A percentile compares a stretch with the other conserved stretches of the same genome.
Evolutionary conservation across 1,140 invertebrate genomes (phyloP).

Genomic region (Venustaconcha ellipsiformis): DNA sequence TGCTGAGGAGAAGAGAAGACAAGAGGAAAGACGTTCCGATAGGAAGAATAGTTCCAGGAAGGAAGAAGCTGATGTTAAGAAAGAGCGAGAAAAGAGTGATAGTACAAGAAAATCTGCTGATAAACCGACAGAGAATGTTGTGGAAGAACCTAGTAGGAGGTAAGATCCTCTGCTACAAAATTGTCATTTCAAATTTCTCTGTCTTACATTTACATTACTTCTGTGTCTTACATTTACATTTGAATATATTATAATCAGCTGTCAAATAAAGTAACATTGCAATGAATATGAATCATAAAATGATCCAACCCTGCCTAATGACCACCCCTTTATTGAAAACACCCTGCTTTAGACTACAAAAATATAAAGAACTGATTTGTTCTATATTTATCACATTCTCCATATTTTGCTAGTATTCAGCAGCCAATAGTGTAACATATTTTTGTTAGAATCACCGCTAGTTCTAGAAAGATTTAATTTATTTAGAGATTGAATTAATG

Average conservation of each 20-base stretch:
- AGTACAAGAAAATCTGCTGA: slow-evolving; percentile 10
- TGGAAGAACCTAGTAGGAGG: not conserved
- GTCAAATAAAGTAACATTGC: not conserved
- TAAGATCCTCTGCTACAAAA: too few relatives aligned
- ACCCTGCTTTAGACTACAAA: too few relatives aligned
- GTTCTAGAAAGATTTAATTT: too few relatives aligned
- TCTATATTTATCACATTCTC: too few relatives aligned
- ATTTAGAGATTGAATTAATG: too few relatives aligned
- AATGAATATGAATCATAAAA: too few relatives aligned
- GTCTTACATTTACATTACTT: not conserved
- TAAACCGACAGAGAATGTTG: not conserved
- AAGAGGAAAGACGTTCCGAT: slow-evolving; percentile 22
- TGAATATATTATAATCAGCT: not conserved
- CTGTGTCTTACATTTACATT: not conserved
- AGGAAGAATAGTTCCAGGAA: not conserved
- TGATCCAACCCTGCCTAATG: too few relatives aligned
- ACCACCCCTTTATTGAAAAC: too few relatives aligned
- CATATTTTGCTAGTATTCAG: too few relatives aligned
- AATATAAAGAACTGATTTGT: too few relatives aligned
- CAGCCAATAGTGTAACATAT: too few relatives aligned
- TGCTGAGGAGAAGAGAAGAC: slow-evolving; percentile 23
- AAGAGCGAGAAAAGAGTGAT: slow-evolving; percentile 37
- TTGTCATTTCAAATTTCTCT: not conserved
- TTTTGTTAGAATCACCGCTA: too few relatives aligned
- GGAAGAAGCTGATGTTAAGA: slow-evolving; percentile 42